These are phyloP conservation scores for Frieseomelitta varia DNA, from an alignment of 1,140 invertebrate genomes.

Conservation along the genomic window DNA sequence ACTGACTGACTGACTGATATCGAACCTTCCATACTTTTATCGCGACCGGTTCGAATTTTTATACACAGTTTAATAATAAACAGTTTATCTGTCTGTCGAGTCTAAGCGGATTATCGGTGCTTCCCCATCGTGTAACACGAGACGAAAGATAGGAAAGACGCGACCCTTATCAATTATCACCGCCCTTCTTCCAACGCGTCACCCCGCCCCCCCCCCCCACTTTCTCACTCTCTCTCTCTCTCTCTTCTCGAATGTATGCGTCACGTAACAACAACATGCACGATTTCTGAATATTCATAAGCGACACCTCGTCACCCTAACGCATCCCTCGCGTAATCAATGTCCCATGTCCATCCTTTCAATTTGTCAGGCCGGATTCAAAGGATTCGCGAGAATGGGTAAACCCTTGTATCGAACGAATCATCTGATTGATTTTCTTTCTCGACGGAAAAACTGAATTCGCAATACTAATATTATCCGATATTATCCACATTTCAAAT, in stretches of 20 bases:
- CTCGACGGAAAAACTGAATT: background rate
- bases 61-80: constrained; percentile 68
- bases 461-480: background rate
- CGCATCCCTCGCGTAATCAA: constrained; percentile 35
- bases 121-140: constrained; percentile 60
- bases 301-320: constrained; percentile 49
- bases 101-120: constrained; percentile 70
- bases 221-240: background rate
- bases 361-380: constrained; percentile 49
- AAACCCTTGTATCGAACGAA: background rate
- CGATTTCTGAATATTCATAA: constrained; percentile 71
- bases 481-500: background rate
- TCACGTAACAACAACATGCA: constrained; percentile 66
- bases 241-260: background rate
- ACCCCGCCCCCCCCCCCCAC: background rate
- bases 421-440: background rate
- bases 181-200: constrained; percentile 31
- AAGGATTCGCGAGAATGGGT: background rate
- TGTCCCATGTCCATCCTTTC: constrained; percentile 43
- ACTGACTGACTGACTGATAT: constrained; percentile 68
- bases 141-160: constrained; percentile 67
- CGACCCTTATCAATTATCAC: constrained; percentile 67
- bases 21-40: constrained; percentile 19
- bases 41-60: background rate
- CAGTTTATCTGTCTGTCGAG: constrained; percentile 72